These are phyloP conservation scores for Malacoctenus gilli DNA, from an alignment of 2,797 vertebrate genomes.

Conservation along the genomic window DNA sequence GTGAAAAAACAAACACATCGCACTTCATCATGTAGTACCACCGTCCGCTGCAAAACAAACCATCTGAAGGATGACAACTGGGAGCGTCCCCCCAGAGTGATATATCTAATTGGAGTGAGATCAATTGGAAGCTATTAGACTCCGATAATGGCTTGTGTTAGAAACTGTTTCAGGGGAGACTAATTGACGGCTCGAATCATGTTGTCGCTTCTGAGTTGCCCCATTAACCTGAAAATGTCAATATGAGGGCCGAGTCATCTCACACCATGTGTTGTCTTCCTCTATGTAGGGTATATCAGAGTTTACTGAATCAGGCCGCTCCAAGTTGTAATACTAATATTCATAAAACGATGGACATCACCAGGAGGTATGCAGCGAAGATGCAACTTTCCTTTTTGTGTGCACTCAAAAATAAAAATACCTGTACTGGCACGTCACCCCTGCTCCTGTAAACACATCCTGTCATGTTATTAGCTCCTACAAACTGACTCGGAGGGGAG, in stretches of 20 bases:
- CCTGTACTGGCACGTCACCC: not conserved
- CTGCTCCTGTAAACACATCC: not conserved
- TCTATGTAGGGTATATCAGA: no score
- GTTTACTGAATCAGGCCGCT: no score
- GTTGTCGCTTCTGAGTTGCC: slow-evolving; percentile 28
- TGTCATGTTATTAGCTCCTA: slow-evolving; percentile 30
- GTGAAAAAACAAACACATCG: not conserved
- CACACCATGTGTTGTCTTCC: no score
- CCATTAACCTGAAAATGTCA: slow-evolving; percentile 26
- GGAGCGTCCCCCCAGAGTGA: slow-evolving; percentile 7
- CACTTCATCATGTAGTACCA: not conserved
- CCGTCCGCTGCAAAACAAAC: not conserved
- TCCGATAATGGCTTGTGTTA: not conserved
- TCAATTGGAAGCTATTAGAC: slow-evolving; percentile 36
- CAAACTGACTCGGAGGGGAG: slow-evolving; percentile 10
- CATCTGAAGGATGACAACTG: slow-evolving; percentile 6
- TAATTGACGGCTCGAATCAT: slow-evolving; percentile 18
- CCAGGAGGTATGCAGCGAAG: no score
- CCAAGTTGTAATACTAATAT: no score
- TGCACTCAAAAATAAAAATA: no score
- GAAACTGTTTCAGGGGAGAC: slow-evolving; percentile 7
- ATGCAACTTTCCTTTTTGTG: no score
- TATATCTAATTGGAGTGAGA: slow-evolving; percentile 7
- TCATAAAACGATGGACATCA: no score
- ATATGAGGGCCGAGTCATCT: not conserved